Evolutionary conservation across 1,140 invertebrate species (phyloP), one percentile per base, ranked within the genome.

Genomic region (Helicoverpa zea): DNA sequence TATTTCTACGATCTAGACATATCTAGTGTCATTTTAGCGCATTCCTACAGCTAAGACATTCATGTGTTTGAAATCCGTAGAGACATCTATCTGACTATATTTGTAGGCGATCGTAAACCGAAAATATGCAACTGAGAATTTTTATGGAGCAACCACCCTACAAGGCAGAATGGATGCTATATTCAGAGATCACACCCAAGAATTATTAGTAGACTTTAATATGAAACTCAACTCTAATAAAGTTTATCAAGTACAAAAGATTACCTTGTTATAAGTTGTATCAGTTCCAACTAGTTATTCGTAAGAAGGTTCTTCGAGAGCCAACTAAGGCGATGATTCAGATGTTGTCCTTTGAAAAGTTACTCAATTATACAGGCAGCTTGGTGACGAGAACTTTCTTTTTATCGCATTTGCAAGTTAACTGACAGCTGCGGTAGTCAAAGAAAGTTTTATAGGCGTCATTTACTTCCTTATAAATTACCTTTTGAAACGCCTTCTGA

Each of bases 341-440:
- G 51, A 51, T 3, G 29, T 7, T 58, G 52, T 73, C 70, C 70
- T 73, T 73, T 73, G 70, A 58, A 58, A 73, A 73, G 52, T 73
- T 73, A 56, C 30, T 58, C 70, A 73, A 73, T 73, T 73, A 73
- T 58, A 73, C 70, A 73, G 70, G 14, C 52, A 5, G 51, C 49
- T 47, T 13, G 30, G 4, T 58, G 51, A 58, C 52, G 29, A 16
- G 29, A 73, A 73, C 70, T 73, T 73, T 72, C 68, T 72, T 72
- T 73, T 54, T 43, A 58, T 35, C 52, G 70, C 70, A 58, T 73
- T 73, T 73, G 70, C 70, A 73, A 73, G 70, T 73, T 58, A 73
- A 73, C 30, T n/a, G 13, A 52, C 63, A 70, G 18, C 29, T 52
- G 68, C 23, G 14, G 68, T 43, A 49, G 18, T 72, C 29, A 13